These are phyloP conservation scores for Diaperis boleti DNA, from an alignment of 2,888 invertebrate genomes.

Conservation along the genomic window DNA sequence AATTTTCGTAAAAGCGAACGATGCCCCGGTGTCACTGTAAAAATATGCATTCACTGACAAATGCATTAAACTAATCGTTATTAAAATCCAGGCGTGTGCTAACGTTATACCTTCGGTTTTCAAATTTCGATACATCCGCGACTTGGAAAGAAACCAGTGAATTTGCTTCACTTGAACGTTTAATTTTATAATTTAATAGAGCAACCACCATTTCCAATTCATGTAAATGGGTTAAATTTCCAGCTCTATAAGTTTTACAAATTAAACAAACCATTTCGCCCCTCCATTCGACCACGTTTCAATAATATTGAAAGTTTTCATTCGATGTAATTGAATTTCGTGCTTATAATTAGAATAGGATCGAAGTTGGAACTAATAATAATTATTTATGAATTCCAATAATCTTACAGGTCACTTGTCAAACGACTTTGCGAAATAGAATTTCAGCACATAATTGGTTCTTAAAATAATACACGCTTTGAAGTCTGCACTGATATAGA, in stretches of 20 bases:
- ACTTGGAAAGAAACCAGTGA: too few species aligned
- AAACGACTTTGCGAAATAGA: not conserved
- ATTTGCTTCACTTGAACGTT: too few species aligned
- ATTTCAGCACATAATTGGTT: not conserved
- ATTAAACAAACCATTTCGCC: not conserved
- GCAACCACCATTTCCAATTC: too few species aligned
- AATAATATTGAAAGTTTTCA: constrained; percentile 5
- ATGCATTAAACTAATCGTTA: not conserved
- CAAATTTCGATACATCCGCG: not conserved
- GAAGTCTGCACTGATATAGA: not conserved
- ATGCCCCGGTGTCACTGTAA: constrained; percentile 2
- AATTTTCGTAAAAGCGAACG: constrained; percentile 15
- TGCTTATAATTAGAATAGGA: constrained; percentile 8
- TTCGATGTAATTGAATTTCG: not conserved
- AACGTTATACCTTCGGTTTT: not conserved
- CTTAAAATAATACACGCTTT: not conserved
- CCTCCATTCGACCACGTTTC: not conserved
- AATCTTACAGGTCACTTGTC: not conserved
- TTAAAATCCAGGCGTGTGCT: not conserved
- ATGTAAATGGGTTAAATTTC: not conserved
- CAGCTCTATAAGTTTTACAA: not conserved
- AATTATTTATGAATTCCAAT: constrained; percentile 5
- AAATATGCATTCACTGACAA: not conserved
- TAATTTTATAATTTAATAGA: too few species aligned
- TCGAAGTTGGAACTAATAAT: constrained; percentile 3